phyloP scores from a whole-genome alignment of 2,113 vertebrate genomes.

The Lipotes vexillifer region DNA sequence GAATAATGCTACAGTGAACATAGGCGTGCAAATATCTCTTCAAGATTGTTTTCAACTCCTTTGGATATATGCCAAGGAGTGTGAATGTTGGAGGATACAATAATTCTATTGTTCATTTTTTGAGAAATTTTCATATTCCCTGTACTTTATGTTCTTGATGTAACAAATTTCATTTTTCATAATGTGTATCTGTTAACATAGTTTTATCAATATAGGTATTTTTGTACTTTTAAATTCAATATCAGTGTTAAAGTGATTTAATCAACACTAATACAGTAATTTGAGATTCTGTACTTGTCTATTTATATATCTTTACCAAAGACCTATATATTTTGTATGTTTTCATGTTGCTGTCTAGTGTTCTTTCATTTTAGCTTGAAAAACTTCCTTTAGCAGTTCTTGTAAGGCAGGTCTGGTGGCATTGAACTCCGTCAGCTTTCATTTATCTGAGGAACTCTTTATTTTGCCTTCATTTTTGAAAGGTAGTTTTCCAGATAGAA shows the following conservation, averaged over 20 bases:
- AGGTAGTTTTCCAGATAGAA: neutral
- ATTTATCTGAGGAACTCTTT: neutral
- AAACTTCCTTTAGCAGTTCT: neutral
- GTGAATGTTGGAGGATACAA: neutral
- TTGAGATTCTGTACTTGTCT: neutral
- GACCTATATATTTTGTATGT: neutral
- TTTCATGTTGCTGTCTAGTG: neutral
- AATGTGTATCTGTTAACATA: neutral
- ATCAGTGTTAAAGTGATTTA: neutral
- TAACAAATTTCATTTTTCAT: neutral
- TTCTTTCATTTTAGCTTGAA: neutral
- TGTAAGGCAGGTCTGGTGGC: neutral
- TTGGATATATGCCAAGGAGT: neutral
- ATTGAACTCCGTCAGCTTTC: neutral
- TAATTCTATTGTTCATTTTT: neutral
- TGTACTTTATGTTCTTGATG: neutral
- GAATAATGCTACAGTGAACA: neutral
- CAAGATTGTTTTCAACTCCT: neutral
- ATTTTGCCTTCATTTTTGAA: neutral
- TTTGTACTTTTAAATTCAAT: neutral
- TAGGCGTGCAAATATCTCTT: neutral
- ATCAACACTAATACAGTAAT: neutral
- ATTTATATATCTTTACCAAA: neutral
- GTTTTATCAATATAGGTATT: neutral
- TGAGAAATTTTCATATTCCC: neutral